Conservation (phyloP, 2,113 vertebrate genomes). For the Accipiter virgatus region DNA sequence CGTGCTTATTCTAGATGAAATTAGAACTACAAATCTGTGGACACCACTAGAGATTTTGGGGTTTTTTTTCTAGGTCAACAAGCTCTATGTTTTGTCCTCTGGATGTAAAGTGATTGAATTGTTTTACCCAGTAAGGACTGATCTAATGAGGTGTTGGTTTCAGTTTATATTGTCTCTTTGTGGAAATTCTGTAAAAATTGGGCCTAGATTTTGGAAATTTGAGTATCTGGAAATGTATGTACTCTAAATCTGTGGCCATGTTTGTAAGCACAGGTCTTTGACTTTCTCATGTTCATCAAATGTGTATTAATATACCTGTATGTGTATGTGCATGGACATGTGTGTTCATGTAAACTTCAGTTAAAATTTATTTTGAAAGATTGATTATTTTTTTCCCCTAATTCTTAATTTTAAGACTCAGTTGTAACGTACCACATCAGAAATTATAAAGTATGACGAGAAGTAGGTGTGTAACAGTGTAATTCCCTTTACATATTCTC, state of each 20-base stretch:
- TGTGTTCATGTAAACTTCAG: not conserved
- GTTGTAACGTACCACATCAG: not conserved
- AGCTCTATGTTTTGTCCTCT: not conserved
- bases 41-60: not conserved
- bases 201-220: not conserved
- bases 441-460: not conserved
- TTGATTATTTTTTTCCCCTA: not conserved
- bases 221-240: not conserved
- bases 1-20: not conserved
- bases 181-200: not conserved
- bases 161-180: not conserved
- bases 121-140: not conserved
- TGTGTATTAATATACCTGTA: not conserved
- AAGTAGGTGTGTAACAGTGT: not conserved
- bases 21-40: not conserved
- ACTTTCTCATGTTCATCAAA: not conserved
- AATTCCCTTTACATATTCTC: not conserved
- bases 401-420: not conserved
- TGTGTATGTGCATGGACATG: not conserved
- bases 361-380: not conserved
- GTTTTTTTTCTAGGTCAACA: not conserved
- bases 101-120: not conserved
- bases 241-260: not conserved
- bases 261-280: constrained; percentile 7
- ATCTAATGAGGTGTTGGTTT: not conserved